These are phyloP conservation scores for Ormyrus pomaceus DNA, from an alignment of 2,888 invertebrate species.

Conservation along the genomic window DNA sequence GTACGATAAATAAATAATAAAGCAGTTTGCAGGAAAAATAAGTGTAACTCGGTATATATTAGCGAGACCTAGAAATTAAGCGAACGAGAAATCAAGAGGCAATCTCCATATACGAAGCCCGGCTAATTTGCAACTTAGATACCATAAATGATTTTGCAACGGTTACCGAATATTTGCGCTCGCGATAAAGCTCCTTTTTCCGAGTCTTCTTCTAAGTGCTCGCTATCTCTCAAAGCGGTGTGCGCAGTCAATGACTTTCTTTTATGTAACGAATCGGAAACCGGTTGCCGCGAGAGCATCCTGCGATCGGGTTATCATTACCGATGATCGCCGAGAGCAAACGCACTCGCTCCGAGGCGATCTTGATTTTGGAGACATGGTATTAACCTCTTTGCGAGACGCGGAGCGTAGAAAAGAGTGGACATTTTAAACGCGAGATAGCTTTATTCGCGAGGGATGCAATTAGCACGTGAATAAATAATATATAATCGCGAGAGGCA, in stretches of 20 bases:
- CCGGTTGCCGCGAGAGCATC: conserved; percentile 40
- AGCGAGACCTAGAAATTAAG: not conserved
- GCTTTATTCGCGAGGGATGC: conserved; percentile 3
- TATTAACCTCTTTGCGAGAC: not conserved
- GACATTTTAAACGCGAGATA: not conserved
- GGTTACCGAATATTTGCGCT: conserved; percentile 11
- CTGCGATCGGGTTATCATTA: conserved; percentile 37
- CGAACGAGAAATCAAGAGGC: conserved; percentile 1
- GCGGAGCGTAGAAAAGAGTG: not conserved
- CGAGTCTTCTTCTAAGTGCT: not conserved
- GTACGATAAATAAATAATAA: too few relatives aligned
- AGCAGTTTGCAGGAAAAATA: too few relatives aligned
- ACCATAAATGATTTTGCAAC: conserved; percentile 1
- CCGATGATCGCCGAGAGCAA: conserved; percentile 27
- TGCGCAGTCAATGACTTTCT: conserved; percentile 30
- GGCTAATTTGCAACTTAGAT: not conserved
- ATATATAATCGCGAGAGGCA: not conserved
- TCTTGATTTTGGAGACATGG: conserved; percentile 33
- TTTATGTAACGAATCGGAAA: conserved; percentile 44
- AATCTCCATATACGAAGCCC: not conserved
- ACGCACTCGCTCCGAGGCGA: not conserved
- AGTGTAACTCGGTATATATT: not conserved
- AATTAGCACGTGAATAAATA: not conserved
- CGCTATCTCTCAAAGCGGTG: not conserved
- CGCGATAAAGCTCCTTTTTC: not conserved